phyloP scores from a whole-genome alignment of 2,797 vertebrate genomes.

The Morus bassanus region DNA sequence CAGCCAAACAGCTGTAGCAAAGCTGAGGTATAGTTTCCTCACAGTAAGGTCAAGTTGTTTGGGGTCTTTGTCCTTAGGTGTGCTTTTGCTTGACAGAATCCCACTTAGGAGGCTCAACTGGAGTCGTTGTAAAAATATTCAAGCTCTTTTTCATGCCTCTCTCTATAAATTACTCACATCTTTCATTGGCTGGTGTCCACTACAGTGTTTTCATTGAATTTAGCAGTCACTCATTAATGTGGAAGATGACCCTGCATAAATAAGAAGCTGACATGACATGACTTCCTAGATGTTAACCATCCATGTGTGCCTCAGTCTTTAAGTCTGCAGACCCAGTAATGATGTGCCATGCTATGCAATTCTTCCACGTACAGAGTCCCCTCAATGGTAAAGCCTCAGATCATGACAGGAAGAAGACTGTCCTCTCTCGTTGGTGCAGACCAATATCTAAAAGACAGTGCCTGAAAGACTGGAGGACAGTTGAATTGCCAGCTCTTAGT shows the following conservation, averaged over 20 bases:
- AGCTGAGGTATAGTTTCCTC: neutral
- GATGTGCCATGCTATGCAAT: neutral
- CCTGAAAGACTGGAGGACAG: neutral
- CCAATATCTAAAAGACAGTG: neutral
- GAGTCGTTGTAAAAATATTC: neutral
- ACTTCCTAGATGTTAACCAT: neutral
- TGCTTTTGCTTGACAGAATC: neutral
- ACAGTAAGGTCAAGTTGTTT: neutral
- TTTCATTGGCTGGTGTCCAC: neutral
- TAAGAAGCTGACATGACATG: neutral
- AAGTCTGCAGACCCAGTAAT: neutral
- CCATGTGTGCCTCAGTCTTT: neutral
- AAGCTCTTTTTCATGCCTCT: neutral
- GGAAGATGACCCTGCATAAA: neutral
- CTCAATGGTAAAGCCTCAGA: neutral
- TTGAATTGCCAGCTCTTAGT: neutral
- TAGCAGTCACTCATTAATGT: neutral
- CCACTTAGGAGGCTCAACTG: neutral
- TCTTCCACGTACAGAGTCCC: neutral
- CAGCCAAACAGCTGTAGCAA: neutral
- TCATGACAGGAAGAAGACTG: neutral
- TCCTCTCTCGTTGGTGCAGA: rapidly evolving
- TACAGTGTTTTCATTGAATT: neutral
- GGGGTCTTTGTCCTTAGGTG: neutral
- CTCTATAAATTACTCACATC: neutral